Evolutionary conservation across 2,113 vertebrate genomes (phyloP).

Genomic region (Butastur rufipennis): DNA sequence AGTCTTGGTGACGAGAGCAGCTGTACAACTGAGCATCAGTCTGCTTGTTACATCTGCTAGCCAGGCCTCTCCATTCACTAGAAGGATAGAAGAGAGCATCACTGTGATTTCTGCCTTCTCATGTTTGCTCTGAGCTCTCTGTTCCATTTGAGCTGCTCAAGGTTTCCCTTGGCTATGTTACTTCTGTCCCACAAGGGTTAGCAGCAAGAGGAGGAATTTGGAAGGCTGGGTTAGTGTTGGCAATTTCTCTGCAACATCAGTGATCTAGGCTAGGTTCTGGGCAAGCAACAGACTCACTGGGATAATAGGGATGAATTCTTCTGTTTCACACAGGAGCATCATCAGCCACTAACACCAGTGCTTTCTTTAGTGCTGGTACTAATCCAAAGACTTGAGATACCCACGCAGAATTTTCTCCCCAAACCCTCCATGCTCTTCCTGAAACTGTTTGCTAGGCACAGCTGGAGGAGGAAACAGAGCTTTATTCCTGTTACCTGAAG

Average conservation of each 20-base stretch:
- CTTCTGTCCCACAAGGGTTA: background rate
- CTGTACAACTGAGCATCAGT: background rate
- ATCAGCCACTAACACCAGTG: background rate
- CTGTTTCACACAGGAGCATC: background rate
- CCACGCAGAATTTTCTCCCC: background rate
- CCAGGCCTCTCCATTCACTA: background rate
- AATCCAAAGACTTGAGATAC: background rate
- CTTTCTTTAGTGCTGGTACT: background rate
- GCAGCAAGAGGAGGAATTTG: background rate
- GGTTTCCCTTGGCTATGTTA: background rate
- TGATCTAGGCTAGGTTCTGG: background rate
- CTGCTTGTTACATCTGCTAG: background rate
- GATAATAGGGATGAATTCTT: background rate
- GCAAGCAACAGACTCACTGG: background rate
- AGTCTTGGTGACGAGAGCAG: background rate
- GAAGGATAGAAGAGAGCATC: background rate
- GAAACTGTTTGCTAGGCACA: background rate
- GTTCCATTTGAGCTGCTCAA: background rate
- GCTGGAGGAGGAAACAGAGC: background rate
- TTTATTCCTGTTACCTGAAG: background rate
- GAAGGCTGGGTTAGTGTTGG: background rate
- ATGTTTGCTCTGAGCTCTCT: background rate
- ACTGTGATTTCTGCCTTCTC: background rate
- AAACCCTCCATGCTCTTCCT: background rate
- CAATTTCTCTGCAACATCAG: background rate